A percentile compares a stretch with the other conserved stretches of the same genome.
Conservation (phyloP, 1,140 invertebrate genomes). For the Diorhabda sublineata region DNA sequence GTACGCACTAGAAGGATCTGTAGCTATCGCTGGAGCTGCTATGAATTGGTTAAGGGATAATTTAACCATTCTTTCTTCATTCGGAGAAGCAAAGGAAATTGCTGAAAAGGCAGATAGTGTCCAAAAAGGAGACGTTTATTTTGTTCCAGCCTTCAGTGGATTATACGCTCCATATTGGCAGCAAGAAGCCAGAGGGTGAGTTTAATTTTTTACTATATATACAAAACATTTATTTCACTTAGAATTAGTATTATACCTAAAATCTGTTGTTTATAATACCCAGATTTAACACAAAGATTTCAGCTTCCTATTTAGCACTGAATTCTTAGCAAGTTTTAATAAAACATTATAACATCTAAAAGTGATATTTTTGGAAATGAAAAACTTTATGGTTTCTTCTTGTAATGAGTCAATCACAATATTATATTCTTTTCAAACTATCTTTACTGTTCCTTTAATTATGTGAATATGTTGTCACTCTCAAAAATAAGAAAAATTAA, state of each 20-base stretch:
- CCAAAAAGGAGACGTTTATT: conserved; percentile 79
- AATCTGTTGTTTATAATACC: background rate
- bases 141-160: conserved; percentile 94
- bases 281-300: too few relatives aligned
- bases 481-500: too few relatives aligned
- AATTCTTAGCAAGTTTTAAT: too few relatives aligned
- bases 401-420: too few relatives aligned
- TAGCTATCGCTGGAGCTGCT: conserved; percentile 69
- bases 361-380: too few relatives aligned
- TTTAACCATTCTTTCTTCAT: conserved; percentile 69
- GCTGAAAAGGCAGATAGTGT: conserved; percentile 61
- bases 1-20: conserved; percentile 88
- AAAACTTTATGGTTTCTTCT: too few relatives aligned
- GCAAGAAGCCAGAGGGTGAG: conserved; percentile 64
- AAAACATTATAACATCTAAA: too few relatives aligned
- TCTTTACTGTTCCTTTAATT: too few relatives aligned
- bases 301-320: too few relatives aligned
- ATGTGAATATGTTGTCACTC: too few relatives aligned
- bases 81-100: conserved; percentile 58
- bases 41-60: conserved; percentile 89
- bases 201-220: too few relatives aligned
- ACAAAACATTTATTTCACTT: background rate
- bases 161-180: conserved; percentile 96
- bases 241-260: background rate
- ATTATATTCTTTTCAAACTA: too few relatives aligned